Base-by-base conservation (phyloP, 2,113 vertebrate genomes). In the Alligator sinensis region DNA sequence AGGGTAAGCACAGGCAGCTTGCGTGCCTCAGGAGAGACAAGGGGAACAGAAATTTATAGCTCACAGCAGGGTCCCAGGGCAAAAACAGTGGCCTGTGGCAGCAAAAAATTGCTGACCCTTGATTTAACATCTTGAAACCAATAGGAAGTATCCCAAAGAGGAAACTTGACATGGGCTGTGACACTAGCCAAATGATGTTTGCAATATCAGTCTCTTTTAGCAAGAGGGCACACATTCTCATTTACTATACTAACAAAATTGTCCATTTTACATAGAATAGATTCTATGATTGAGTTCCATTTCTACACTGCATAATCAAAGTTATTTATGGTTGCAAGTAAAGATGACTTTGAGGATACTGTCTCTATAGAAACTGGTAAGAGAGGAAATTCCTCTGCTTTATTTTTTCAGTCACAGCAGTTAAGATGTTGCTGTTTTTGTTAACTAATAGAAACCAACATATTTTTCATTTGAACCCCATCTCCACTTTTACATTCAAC, bases 321-420 rank as follows among this genome's bases (percentile, higher is more conserved):
- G 85, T 54, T 94, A 86, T 94, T 96, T 97, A 92, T 93, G 55
- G 93, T 68, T 87, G 16, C 66, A 89, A 72, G 9, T 75, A 94
- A 93, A 87, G 82, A 94, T 72, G 82, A 84, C 84, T 96, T 90
- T 93, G 92, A 94, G 80, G 34, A 78, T 86, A 82, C 21, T 87
- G 93, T 97, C 93, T 96, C 97, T 97, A 97, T 93, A 97, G 96
- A 95, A 97, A 96, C 95, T 88, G 87, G 24, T 60, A 54, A n/a
- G 66, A 90, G 83, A 94, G 89, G 78, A 96, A 91, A 75, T 77
- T 75, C 57, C 86, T 86, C 75, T 80, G 25, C 55, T 96, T n/a
- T 77, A 6, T 87, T 94, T 91, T 91, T 58, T 70, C 84, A 74
- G 24, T 85, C 79, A 28, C 84, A 62, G 90, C 91, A 87, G 21